Conservation (phyloP, 2,888 invertebrate species). For the Epinotia brunnichana region DNA sequence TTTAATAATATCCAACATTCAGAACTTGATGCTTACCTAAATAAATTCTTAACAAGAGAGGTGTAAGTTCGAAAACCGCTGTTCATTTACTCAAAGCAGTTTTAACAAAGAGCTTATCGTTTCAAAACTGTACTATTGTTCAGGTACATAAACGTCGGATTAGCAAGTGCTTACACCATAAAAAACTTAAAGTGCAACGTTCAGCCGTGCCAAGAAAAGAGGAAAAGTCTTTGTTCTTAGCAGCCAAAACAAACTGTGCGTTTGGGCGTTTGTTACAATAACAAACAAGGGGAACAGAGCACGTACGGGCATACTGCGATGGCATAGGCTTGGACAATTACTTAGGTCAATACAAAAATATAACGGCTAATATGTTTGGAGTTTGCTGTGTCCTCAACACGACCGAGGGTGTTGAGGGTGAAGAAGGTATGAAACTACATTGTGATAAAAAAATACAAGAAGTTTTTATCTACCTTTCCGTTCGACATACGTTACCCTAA, state of each 20-base stretch:
- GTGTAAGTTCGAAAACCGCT: conserved; percentile 11
- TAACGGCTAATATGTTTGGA: background rate
- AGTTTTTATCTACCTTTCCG: background rate
- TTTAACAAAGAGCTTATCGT: conserved; percentile 53
- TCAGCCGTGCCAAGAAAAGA: conserved; percentile 63
- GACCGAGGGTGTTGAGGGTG: background rate
- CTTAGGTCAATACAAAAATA: conserved; percentile 25
- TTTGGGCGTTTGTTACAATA: conserved; percentile 77
- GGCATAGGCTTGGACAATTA: conserved; percentile 25
- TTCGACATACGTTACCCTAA: no score
- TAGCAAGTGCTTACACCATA: conserved; percentile 62
- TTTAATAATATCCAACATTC: background rate
- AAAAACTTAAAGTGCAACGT: conserved; percentile 70
- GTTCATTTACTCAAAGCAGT: conserved; percentile 5
- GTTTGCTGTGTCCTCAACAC: background rate
- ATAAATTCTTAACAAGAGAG: conserved; percentile 11
- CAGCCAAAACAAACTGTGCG: conserved; percentile 79
- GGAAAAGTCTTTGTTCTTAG: conserved; percentile 76
- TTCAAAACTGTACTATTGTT: conserved; percentile 58
- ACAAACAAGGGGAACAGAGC: conserved; percentile 67
- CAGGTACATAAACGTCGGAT: conserved; percentile 61
- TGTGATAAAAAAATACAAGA: background rate
- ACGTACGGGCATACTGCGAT: conserved; percentile 10
- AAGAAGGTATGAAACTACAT: background rate
- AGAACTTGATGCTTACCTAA: background rate